Evolutionary conservation across 2,888 invertebrate species (phyloP), one percentile per base, ranked within the genome.

Genomic region (Apotomis turbidana): DNA sequence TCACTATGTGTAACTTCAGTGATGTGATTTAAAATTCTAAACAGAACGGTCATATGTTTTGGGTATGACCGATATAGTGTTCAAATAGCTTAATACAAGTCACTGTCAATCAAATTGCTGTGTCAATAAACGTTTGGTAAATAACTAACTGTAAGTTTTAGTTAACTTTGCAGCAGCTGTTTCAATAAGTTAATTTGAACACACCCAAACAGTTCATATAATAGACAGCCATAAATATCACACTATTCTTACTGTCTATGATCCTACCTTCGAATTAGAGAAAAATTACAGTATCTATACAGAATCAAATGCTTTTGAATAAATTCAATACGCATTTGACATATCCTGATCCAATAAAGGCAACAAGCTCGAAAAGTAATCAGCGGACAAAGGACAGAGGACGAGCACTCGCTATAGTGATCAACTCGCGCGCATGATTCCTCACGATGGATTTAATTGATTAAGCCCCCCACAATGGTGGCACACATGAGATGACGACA

Each of bases 391-490:
- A 59, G 41, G 60, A 61, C 52, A 51, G 12, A 60, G 71, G 74
- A 76, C 77, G 76, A 74, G 75, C 76, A 77, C 77, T 41, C 76
- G 77, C 80, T 73, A 81, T 83, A 84, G 76, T 76, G 57, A 78
- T 1, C 75, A 74, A 80, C 73, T 81, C 78, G 78, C 78, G 83
- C 85, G 82, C 79, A 74, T 82, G 78, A 86, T 85, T 83, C 83
- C 82, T 81, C 79, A 83, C 83, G 88, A 89, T 87, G 85, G 86
- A 86, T 86, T 88, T 88, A 88, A 88, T 88, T 88, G 87, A 88
- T 87, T 87, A 85, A 85, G 79, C 80, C 83, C 80, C 78, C 82
- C 77, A 88, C 86, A 87, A 87, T 82, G 76, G 79, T 74, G 80
- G 76, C 78, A 85, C 85, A 87, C 84, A 83, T 81, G 87, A 83